Conservation (phyloP, 2,888 invertebrate species). For the Caenorhabditis zanzibari region DNA sequence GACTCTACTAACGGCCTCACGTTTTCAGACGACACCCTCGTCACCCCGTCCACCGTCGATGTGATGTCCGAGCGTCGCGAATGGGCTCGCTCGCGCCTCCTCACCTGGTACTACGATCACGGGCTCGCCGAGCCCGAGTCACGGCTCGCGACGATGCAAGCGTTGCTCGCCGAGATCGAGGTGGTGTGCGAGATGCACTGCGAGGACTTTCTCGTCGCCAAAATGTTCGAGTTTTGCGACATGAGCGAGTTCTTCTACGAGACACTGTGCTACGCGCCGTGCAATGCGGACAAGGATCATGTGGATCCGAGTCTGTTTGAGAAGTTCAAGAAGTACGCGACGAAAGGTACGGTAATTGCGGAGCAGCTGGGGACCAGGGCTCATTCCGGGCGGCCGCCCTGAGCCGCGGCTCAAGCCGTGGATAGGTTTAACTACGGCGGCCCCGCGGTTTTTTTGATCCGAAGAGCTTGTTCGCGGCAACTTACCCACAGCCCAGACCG, state of each 20-base stretch:
- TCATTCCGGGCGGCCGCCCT: too few relatives aligned
- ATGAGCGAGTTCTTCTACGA: conserved; percentile 78
- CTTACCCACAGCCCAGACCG: too few relatives aligned
- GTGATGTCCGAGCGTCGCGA: conserved; percentile 71
- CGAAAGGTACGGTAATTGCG: conserved; percentile 27
- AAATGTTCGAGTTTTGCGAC: conserved; percentile 80
- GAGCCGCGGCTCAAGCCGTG: too few relatives aligned
- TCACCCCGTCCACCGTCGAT: conserved; percentile 64
- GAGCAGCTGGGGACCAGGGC: too few relatives aligned
- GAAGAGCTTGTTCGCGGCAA: too few relatives aligned
- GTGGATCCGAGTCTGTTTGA: conserved; percentile 57
- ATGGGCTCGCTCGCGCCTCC: conserved; percentile 75
- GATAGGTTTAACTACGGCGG: too few relatives aligned
- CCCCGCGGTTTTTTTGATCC: too few relatives aligned
- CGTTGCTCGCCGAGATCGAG: conserved; percentile 79
- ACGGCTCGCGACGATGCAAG: conserved; percentile 75
- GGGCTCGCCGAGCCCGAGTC: conserved; percentile 66
- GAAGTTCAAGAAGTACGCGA: conserved; percentile 56
- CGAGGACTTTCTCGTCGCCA: conserved; percentile 80
- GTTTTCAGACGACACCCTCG: conserved; percentile 74
- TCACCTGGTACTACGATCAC: conserved; percentile 65
- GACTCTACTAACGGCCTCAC: too few relatives aligned
- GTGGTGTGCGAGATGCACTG: conserved; percentile 75
- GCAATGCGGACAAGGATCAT: conserved; percentile 57
- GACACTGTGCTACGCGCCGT: conserved; percentile 62